These are phyloP conservation scores for Machimus rusticus DNA, from an alignment of 2,888 invertebrate species.

Conservation along the genomic window DNA sequence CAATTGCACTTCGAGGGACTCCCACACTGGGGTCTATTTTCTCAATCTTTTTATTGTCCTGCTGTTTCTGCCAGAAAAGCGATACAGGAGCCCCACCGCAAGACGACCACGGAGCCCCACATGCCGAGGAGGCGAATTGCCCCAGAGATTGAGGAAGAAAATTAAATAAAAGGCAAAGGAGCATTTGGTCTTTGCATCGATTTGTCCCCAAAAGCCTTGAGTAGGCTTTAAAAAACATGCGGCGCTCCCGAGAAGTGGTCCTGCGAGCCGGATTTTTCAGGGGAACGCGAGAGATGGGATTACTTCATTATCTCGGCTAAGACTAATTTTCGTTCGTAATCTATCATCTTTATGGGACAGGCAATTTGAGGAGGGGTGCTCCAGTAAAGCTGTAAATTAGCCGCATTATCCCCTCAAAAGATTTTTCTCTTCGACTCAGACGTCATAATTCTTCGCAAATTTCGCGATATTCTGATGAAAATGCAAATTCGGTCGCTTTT, in stretches of 20 bases:
- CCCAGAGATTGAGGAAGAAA: background rate
- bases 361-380: background rate
- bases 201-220: background rate
- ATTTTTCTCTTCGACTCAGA: background rate
- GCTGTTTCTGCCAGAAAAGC: background rate
- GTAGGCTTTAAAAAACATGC: background rate
- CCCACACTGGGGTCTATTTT: background rate
- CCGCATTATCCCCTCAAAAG: background rate
- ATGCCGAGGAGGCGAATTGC: background rate
- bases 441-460: background rate
- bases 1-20: background rate
- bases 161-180: background rate
- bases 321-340: background rate
- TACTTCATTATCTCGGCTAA: background rate
- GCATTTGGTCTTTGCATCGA: background rate
- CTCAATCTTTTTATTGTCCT: background rate
- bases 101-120: background rate
- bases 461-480: background rate
- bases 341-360: slow-evolving; percentile 18
- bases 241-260: background rate
- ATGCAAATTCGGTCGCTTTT: background rate
- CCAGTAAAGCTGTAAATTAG: slow-evolving; percentile 2
- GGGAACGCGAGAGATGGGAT: background rate
- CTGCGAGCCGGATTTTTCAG: background rate
- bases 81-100: background rate